These are phyloP conservation scores for Poecile montanus DNA, from an alignment of 2,797 vertebrate genomes.

Conservation along the genomic window DNA sequence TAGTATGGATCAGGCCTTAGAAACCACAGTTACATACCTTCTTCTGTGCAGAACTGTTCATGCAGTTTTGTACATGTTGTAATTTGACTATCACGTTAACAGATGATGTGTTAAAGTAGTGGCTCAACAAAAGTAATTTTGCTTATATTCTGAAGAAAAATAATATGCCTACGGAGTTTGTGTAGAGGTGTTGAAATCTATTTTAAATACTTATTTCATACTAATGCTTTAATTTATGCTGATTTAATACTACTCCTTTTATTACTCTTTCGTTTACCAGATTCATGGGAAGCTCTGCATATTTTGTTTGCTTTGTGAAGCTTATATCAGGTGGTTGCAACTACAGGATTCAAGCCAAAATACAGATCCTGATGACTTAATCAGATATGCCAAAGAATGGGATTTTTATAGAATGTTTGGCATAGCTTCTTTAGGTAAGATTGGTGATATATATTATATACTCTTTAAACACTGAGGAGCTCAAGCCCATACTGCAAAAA, in stretches of 20 bases:
- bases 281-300: constrained; percentile 95
- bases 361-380: constrained; percentile 90
- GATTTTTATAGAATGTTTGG: constrained; percentile 95
- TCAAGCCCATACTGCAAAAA: neutral
- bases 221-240: neutral
- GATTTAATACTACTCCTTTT: neutral
- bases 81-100: neutral
- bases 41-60: neutral
- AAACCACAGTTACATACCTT: neutral
- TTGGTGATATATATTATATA: neutral
- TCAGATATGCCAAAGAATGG: constrained; percentile 97
- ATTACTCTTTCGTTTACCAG: constrained; percentile 75
- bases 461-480: neutral
- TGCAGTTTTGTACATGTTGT: neutral
- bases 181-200: neutral
- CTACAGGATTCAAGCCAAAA: constrained; percentile 87
- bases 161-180: neutral
- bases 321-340: constrained; percentile 92
- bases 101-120: neutral
- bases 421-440: constrained; percentile 88
- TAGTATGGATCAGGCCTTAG: neutral
- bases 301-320: constrained; percentile 95
- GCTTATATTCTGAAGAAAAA: neutral
- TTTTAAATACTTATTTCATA: neutral
- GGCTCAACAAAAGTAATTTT: neutral